Evolutionary conservation across 2,797 vertebrate genomes (phyloP).

Genomic region (Schizothorax lantsangensis): DNA sequence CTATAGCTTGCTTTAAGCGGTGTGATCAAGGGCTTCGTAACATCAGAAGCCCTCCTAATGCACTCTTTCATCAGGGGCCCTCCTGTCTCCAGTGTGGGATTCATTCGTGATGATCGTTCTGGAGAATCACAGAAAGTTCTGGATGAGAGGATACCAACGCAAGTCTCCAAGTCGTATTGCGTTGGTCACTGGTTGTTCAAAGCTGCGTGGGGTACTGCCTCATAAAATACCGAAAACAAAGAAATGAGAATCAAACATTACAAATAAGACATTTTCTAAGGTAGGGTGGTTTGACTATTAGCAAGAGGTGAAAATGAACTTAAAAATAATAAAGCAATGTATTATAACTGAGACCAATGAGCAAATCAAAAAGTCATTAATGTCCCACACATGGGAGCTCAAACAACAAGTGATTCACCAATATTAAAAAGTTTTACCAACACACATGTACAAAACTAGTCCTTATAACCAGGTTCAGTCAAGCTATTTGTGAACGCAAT

Average conservation of each 20-base stretch:
- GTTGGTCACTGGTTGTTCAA: conserved; percentile 44
- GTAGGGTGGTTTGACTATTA: conserved; percentile 67
- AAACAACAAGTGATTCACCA: conserved; percentile 83
- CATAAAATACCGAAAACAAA: conserved; percentile 54
- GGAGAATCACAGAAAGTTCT: conserved; percentile 64
- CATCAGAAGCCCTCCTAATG: conserved; percentile 59
- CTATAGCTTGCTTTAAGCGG: conserved; percentile 31
- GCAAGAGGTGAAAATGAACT: conserved; percentile 56
- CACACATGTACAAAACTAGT: conserved; percentile 90
- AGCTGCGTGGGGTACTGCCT: conserved; percentile 51
- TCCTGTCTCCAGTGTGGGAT: conserved; percentile 65
- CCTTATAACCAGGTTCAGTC: conserved; percentile 83
- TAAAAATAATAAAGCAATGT: conserved; percentile 67
- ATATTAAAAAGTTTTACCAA: conserved; percentile 87
- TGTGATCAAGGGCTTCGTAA: conserved; percentile 48
- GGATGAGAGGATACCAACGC: conserved; percentile 56
- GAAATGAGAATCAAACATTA: conserved; percentile 71
- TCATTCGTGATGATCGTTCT: conserved; percentile 68
- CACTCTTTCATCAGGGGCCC: conserved; percentile 68
- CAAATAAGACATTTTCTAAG: conserved; percentile 72
- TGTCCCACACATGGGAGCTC: conserved; percentile 76
- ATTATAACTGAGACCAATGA: conserved; percentile 78
- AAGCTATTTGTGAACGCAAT: conserved; percentile 86
- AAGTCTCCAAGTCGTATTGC: conserved; percentile 55
- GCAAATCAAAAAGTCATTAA: conserved; percentile 79